Conservation (phyloP, 2,888 invertebrate genomes). For the Epinotia brunnichana region DNA sequence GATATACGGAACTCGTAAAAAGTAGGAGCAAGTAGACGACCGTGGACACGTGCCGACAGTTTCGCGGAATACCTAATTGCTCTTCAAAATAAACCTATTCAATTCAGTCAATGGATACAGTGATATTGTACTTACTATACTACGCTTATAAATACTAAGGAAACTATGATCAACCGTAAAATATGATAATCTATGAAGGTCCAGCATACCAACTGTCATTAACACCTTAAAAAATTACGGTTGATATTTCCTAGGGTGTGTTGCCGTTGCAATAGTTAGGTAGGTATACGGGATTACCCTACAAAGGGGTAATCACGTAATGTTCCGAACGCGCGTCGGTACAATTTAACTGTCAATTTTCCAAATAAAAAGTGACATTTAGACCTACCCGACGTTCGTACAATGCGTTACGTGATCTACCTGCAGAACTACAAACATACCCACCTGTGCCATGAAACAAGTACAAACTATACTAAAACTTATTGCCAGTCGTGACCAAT, state of each 20-base stretch:
- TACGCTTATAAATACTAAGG: no score
- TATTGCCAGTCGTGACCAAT: slow-evolving; percentile 12
- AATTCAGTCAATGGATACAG: neutral
- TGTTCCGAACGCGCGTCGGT: no score
- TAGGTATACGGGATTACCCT: no score
- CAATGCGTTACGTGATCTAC: no score
- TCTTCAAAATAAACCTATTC: slow-evolving; percentile 15
- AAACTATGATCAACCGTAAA: no score
- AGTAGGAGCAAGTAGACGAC: slow-evolving; percentile 13
- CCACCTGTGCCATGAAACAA: neutral
- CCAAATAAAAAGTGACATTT: no score
- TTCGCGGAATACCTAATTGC: slow-evolving; percentile 38
- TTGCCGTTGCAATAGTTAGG: neutral
- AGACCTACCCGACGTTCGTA: no score
- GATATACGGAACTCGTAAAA: slow-evolving; percentile 2
- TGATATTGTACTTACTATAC: no score
- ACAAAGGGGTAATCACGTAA: no score
- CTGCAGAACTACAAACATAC: neutral
- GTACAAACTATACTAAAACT: slow-evolving; percentile 2
- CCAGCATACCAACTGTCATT: neutral
- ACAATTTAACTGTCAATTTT: no score
- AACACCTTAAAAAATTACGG: neutral
- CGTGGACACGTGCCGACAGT: slow-evolving; percentile 21
- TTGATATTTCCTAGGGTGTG: neutral
- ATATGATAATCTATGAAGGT: no score